These are phyloP conservation scores for Pyrochroa serraticornis DNA, from an alignment of 2,888 invertebrate genomes.

Conservation along the genomic window DNA sequence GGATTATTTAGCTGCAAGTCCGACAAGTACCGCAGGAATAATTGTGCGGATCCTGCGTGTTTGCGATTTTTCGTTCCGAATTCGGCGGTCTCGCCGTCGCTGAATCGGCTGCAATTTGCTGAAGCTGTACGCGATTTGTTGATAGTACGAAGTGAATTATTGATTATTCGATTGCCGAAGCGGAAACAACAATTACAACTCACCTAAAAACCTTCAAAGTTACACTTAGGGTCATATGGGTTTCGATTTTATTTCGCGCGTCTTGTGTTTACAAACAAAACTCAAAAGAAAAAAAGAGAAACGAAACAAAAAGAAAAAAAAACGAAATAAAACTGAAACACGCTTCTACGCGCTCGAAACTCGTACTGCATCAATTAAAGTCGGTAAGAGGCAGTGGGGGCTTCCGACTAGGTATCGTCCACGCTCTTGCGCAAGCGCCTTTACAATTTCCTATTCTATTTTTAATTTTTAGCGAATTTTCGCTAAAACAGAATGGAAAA, in stretches of 20 bases:
- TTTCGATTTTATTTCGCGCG: not conserved
- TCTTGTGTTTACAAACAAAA: conserved; percentile 15
- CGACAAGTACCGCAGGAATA: not conserved
- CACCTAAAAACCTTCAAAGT: conserved; percentile 12
- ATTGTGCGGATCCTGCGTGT: too few relatives aligned
- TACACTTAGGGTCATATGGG: conserved; percentile 6
- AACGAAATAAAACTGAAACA: conserved; percentile 23
- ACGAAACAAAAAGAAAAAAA: conserved; percentile 26
- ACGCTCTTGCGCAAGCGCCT: conserved; percentile 19
- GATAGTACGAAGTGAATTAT: conserved; percentile 19
- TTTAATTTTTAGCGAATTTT: conserved; percentile 34
- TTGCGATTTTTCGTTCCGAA: too few relatives aligned
- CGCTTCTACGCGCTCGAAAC: conserved; percentile 25
- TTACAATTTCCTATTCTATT: conserved; percentile 25
- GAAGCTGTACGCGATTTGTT: not conserved
- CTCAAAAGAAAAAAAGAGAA: conserved; percentile 17
- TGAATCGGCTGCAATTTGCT: not conserved
- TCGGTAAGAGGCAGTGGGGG: conserved; percentile 21
- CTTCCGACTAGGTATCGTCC: conserved; percentile 20
- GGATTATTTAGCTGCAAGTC: not conserved
- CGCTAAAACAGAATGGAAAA: conserved; percentile 14
- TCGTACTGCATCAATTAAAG: conserved; percentile 28
- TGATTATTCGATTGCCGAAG: conserved; percentile 12
- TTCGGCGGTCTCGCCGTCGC: not conserved
- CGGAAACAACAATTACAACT: conserved; percentile 2